phyloP scores from a whole-genome alignment of 2,888 invertebrate species.

The Invenusta paracnida region DNA sequence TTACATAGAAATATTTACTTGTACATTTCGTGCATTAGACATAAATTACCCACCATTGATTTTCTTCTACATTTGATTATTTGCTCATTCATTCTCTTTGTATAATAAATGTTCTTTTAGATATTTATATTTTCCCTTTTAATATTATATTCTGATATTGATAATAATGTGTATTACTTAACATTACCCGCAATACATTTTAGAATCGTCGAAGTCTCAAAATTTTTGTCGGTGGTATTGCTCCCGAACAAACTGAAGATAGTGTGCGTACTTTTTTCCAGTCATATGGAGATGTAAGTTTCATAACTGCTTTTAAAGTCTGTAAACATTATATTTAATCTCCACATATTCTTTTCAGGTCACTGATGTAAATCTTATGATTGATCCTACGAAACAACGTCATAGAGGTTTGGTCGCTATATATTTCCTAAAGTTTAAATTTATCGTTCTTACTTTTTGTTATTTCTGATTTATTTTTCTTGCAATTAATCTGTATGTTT shows the following conservation, averaged over 20 bases:
- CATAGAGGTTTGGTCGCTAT: slow-evolving; percentile 44
- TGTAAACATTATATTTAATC: not conserved
- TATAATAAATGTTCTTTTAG: no score
- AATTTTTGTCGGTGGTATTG: slow-evolving; percentile 45
- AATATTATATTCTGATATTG: no score
- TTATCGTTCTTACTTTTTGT: no score
- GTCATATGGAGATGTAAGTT: slow-evolving; percentile 41
- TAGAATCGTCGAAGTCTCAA: slow-evolving; percentile 43
- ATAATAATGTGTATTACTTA: no score
- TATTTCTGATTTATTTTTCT: not conserved
- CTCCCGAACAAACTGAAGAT: slow-evolving; percentile 42
- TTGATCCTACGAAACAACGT: slow-evolving; percentile 44
- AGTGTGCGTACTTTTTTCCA: slow-evolving; percentile 43
- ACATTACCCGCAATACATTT: no score
- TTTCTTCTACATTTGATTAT: no score
- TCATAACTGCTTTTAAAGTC: not conserved
- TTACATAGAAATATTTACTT: no score
- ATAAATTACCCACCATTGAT: no score
- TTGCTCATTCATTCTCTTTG: no score
- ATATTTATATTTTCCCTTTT: no score
- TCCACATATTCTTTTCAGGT: slow-evolving; percentile 20
- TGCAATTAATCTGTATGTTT: not conserved
- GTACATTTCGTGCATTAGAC: no score
- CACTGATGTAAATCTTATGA: slow-evolving; percentile 45
- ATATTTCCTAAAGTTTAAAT: no score